Conservation (phyloP, 1,140 invertebrate genomes). For the Lasioglossum albipes region DNA sequence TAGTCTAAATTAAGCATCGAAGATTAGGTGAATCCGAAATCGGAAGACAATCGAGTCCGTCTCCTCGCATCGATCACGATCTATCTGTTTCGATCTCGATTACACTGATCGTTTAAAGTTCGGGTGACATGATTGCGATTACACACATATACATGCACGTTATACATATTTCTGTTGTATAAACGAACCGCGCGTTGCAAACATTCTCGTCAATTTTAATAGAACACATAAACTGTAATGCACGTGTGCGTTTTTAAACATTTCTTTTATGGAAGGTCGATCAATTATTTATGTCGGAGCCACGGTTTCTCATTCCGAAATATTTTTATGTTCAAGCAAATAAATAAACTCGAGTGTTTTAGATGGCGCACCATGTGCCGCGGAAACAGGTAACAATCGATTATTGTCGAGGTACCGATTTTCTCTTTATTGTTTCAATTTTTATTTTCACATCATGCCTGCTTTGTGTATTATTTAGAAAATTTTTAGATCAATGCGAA, state of each 20-base stretch:
- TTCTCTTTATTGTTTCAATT: not conserved
- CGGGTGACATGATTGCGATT: conserved; percentile 19
- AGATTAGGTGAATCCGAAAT: not conserved
- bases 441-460: no score
- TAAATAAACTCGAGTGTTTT: not conserved
- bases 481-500: no score
- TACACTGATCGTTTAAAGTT: conserved; percentile 21
- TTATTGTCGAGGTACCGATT: not conserved
- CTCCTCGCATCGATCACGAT: not conserved
- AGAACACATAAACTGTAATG: no score
- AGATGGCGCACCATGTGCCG: not conserved
- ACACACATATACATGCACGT: not conserved
- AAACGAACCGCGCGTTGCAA: not conserved
- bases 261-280: not conserved
- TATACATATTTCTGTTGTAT: no score
- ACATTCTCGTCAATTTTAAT: not conserved
- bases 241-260: not conserved
- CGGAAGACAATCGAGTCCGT: not conserved
- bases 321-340: no score
- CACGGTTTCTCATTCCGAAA: no score
- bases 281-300: not conserved
- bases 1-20: not conserved
- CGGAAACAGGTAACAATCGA: not conserved
- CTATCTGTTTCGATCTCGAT: conserved; percentile 6
- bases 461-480: no score